Percentiles rank a stretch among this genome's conserved stretches.
Evolutionary conservation across 2,888 invertebrate species (phyloP).

Genomic region (Allolobophora icterica): DNA sequence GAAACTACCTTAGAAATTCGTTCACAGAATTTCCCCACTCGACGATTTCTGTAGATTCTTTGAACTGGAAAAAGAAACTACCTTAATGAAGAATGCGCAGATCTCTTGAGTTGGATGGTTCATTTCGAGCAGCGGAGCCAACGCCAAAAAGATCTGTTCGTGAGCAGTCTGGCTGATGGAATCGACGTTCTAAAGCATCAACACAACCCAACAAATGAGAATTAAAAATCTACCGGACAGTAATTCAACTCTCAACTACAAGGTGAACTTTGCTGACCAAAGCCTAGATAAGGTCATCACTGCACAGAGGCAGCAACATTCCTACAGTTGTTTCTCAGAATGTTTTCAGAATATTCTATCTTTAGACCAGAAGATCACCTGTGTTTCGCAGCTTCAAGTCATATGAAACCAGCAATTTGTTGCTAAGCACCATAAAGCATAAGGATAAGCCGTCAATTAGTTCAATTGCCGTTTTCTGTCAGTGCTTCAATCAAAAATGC

Average conservation of each 20-base stretch:
- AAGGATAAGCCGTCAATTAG: not conserved
- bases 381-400: not conserved
- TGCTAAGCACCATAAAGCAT: not conserved
- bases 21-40: no score
- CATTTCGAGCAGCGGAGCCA: constrained; percentile 77
- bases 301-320: not conserved
- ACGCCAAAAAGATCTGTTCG: constrained; percentile 66
- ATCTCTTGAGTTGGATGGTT: constrained; percentile 71
- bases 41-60: no score
- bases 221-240: not conserved
- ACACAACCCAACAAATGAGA: not conserved
- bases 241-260: not conserved
- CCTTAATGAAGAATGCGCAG: constrained; percentile 71
- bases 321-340: not conserved
- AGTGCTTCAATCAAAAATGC: not conserved
- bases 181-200: constrained; percentile 58
- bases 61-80: constrained; percentile 44
- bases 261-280: no score
- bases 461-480: not conserved
- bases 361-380: not conserved
- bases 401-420: not conserved
- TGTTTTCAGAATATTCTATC: no score
- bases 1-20: no score
- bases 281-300: no score
- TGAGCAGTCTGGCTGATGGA: constrained; percentile 63